Conservation (phyloP, 2,888 invertebrate species). For the Sympetrum striolatum region DNA sequence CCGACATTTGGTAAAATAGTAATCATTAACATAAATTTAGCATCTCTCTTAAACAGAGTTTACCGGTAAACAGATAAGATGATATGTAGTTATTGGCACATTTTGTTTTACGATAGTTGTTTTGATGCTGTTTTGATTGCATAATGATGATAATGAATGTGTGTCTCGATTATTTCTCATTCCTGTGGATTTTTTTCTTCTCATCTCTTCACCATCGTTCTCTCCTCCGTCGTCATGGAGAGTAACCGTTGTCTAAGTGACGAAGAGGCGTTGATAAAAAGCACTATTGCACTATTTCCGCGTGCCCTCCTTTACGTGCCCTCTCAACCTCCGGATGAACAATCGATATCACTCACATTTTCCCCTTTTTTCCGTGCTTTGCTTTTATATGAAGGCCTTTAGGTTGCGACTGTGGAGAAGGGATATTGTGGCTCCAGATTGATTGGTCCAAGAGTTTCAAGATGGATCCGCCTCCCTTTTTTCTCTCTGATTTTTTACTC, state of each 20-base stretch:
- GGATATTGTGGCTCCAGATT: neutral
- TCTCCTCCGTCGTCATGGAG: neutral
- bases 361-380: neutral
- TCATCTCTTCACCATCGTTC: too few relatives aligned
- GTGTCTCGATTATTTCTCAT: too few relatives aligned
- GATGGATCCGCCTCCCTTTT: neutral
- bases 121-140: too few relatives aligned
- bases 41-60: too few relatives aligned
- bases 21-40: too few relatives aligned
- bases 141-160: too few relatives aligned
- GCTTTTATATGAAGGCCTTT: neutral
- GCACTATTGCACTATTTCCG: neutral
- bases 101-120: too few relatives aligned
- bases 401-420: neutral
- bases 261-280: neutral
- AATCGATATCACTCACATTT: neutral
- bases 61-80: too few relatives aligned
- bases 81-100: too few relatives aligned
- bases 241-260: neutral
- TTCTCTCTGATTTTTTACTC: neutral
- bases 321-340: neutral
- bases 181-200: too few relatives aligned
- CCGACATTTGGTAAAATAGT: too few relatives aligned
- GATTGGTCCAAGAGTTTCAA: neutral
- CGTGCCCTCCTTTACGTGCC: neutral